Percentiles rank a stretch among this genome's conserved stretches.
These are phyloP conservation scores for Euphonia xanthogaster DNA, from an alignment of 2,797 vertebrate species.

Conservation along the genomic window DNA sequence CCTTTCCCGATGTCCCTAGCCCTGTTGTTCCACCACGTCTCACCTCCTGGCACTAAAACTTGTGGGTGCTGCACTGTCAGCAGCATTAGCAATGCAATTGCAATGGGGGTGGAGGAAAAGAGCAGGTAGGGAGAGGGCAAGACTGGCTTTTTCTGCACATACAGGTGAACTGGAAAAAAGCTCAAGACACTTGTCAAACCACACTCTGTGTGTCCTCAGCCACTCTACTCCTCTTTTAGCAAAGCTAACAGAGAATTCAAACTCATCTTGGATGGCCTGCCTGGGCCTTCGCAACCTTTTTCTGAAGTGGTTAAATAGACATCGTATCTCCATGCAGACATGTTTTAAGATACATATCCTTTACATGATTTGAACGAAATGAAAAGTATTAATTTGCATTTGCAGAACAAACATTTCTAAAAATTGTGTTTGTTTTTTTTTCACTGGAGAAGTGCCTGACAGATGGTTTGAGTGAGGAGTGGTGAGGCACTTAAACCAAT, in stretches of 20 bases:
- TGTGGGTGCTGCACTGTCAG: not conserved
- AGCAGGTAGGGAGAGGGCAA: not conserved
- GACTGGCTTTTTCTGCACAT: not conserved
- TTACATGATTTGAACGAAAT: not conserved
- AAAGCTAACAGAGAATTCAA: not conserved
- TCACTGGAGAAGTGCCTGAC: constrained; percentile 59
- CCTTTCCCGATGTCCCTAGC: not conserved
- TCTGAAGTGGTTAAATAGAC: not conserved
- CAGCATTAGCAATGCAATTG: not conserved
- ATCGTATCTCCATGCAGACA: not conserved
- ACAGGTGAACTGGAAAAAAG: not conserved
- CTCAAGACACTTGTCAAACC: not conserved
- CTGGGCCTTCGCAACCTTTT: not conserved
- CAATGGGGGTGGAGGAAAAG: not conserved
- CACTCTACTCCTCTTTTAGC: not conserved
- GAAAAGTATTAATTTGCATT: constrained; percentile 47
- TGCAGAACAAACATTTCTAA: constrained; percentile 65
- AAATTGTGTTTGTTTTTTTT: constrained; percentile 45
- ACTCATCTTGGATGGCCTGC: not conserved
- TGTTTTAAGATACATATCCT: not conserved
- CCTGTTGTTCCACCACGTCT: not conserved
- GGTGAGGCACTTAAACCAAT: constrained; percentile 54
- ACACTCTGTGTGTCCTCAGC: not conserved
- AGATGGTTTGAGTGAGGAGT: constrained; percentile 70
- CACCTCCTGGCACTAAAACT: not conserved